Conservation (phyloP, 2,113 vertebrate species). For the Erythrolamprus reginae region DNA sequence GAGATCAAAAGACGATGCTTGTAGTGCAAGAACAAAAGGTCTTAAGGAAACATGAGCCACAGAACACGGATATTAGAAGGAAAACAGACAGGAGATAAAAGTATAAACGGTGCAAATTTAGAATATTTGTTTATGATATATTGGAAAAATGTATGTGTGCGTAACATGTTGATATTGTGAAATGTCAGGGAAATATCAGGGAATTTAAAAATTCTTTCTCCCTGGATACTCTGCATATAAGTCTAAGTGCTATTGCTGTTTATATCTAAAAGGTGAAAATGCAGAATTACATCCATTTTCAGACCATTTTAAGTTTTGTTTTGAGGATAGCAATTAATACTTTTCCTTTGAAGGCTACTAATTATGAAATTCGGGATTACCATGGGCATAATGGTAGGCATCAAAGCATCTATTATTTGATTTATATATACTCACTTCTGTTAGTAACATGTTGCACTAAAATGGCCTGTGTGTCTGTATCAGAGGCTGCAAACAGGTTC, state of each 20-base stretch:
- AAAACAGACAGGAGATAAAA: no score
- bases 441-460: not conserved
- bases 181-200: no score
- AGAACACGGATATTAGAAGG: no score
- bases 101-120: no score
- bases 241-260: not conserved
- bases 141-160: no score
- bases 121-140: no score
- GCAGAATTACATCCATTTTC: not conserved
- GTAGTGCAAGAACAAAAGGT: not conserved
- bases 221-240: no score
- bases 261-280: not conserved
- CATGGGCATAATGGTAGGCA: no score
- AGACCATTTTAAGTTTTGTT: not conserved
- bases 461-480: not conserved
- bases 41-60: not conserved
- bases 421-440: no score
- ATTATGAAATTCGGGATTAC: not conserved
- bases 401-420: no score
- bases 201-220: no score
- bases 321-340: not conserved
- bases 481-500: not conserved
- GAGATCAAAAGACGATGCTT: not conserved
- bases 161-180: no score
- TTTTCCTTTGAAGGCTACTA: not conserved